phyloP scores from a whole-genome alignment of 2,888 invertebrate genomes.

The Drosophila sordidapex region DNA sequence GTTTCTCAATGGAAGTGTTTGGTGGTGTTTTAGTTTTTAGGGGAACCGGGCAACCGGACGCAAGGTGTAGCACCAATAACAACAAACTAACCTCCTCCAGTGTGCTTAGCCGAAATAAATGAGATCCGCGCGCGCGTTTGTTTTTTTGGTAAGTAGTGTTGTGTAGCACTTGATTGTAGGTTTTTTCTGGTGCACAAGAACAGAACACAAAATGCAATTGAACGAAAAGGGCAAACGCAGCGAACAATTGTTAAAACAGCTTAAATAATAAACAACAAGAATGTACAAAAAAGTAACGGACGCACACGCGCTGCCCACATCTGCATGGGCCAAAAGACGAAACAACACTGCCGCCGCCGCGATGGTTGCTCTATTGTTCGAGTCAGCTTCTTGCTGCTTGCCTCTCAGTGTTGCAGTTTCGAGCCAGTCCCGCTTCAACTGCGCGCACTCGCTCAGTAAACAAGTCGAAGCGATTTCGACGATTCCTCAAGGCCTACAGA shows the following conservation, averaged over 20 bases:
- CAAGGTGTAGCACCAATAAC: constrained; percentile 48
- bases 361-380: constrained; percentile 58
- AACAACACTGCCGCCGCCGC: constrained; percentile 71
- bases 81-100: constrained; percentile 58
- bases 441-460: constrained; percentile 72
- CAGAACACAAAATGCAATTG: constrained; percentile 45
- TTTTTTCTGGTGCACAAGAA: constrained; percentile 49
- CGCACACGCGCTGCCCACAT: constrained; percentile 80
- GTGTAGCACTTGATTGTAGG: constrained; percentile 16
- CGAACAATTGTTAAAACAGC: constrained; percentile 68
- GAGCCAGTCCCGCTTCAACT: constrained; percentile 60
- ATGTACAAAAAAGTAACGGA: constrained; percentile 69
- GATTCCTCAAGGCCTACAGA: constrained; percentile 80
- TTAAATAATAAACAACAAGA: constrained; percentile 71
- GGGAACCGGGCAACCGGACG: constrained; percentile 32
- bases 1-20: constrained; percentile 69
- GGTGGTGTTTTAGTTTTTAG: constrained; percentile 31
- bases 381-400: constrained; percentile 25
- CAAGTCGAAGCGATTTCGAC: constrained; percentile 80
- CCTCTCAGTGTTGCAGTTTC: constrained; percentile 59
- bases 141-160: constrained; percentile 19
- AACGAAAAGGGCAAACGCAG: constrained; percentile 72
- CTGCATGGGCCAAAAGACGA: constrained; percentile 76
- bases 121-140: constrained; percentile 36
- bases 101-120: constrained; percentile 47